Evolutionary conservation across 2,113 vertebrate genomes (phyloP), one percentile per base, ranked within the genome.

Genomic region (Siphamia tubifer): DNA sequence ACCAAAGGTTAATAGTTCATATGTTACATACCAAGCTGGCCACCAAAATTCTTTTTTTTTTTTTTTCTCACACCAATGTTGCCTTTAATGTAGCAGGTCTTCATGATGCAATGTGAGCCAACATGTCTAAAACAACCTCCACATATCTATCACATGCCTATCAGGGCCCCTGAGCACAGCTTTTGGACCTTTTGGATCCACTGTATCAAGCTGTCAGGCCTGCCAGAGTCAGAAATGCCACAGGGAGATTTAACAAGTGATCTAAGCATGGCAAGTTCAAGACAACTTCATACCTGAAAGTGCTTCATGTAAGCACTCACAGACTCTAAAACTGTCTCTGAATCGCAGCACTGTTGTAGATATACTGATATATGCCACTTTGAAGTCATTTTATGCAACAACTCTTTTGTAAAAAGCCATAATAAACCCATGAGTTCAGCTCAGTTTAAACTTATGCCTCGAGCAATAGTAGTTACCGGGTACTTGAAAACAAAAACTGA

Each of bases 161-260:
- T 54, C 39, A 38, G 67, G 53, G 64, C 49, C 64, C 40, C 43
- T 21, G 15, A 36, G 53, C 20, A 0, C 3, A 20, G 17, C 19
- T 23, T 13, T 12, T 17, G 42, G 54, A 44, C 27, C 16, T 25
- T 16, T 10, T 16, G 42, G 57, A 44, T 21, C 16, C 1, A 30
- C 35, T 7, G 2, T 24, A 53, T 23, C 24, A 48, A 65, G 49
- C 53, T 74, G 73, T 87, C 74, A 71, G 55, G 24, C 36, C 38
- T 32, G 78, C 42, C 55, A 55, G 17, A 32, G 38, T 55, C 64
- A 62, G 48, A 71, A 62, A 36, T 54, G 73, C 89, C 83, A 68
- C 49, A 39, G 81, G 83, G 77, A 47, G 43, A 25, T 35, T 63
- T 54, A 70, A 84, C 77, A 71, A 85, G 87, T 76, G 68, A 77